Evolutionary conservation across 2,888 invertebrate species (phyloP).

Genomic region (Cheilosia soror): DNA sequence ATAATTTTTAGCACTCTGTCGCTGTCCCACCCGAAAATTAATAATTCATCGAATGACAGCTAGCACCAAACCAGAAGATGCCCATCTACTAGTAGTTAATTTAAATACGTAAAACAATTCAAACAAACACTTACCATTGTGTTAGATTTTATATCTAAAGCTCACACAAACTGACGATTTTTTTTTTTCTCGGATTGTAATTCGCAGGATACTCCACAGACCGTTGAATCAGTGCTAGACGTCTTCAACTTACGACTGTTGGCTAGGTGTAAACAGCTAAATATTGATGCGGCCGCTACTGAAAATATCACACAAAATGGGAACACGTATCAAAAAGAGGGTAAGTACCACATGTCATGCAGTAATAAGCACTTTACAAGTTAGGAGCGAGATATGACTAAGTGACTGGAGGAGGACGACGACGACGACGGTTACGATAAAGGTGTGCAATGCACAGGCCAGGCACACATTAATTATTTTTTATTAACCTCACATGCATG

Average conservation of each 20-base stretch:
- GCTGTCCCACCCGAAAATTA: slow-evolving; percentile 51
- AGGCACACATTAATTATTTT: slow-evolving; percentile 9
- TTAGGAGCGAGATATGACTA: slow-evolving; percentile 27
- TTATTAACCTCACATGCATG: slow-evolving; percentile 43
- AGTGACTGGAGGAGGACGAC: slow-evolving; percentile 29
- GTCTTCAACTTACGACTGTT: slow-evolving; percentile 47
- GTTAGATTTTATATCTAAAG: not conserved
- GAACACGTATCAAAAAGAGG: slow-evolving; percentile 62
- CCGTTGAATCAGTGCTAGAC: slow-evolving; percentile 45
- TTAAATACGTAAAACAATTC: slow-evolving; percentile 36
- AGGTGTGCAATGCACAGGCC: slow-evolving; percentile 34
- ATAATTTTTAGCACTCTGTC: slow-evolving; percentile 33
- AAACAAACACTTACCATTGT: slow-evolving; percentile 58
- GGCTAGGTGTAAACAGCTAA: slow-evolving; percentile 39
- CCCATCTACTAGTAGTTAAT: not conserved
- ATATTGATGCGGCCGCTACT: slow-evolving; percentile 55
- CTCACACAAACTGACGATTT: slow-evolving; percentile 20
- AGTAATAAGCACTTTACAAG: slow-evolving; percentile 15
- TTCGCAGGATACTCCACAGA: slow-evolving; percentile 62
- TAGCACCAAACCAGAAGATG: slow-evolving; percentile 23
- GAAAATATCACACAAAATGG: slow-evolving; percentile 70
- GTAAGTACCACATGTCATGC: slow-evolving; percentile 56
- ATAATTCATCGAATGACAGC: slow-evolving; percentile 50
- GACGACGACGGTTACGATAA: not conserved
- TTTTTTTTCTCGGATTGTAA: not conserved